These are phyloP conservation scores for Cantharis nigra DNA, from an alignment of 2,888 invertebrate genomes.

Conservation along the genomic window DNA sequence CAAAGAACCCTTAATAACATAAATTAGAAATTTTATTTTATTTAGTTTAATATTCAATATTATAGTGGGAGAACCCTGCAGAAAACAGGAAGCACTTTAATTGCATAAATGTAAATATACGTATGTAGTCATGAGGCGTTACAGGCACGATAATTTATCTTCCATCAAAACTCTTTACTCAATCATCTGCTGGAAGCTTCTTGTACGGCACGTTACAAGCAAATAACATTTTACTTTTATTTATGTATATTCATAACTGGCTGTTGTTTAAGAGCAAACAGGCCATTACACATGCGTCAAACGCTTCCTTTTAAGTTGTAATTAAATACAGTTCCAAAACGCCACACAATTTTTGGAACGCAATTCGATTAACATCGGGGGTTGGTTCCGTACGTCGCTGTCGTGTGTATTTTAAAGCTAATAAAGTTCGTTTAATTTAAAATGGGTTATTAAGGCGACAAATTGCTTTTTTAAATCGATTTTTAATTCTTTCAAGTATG, in stretches of 20 bases:
- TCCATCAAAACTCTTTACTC: constrained; percentile 11
- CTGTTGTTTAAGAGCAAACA: not conserved
- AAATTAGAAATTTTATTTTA: not conserved
- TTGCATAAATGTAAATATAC: constrained; percentile 26
- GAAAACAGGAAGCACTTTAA: constrained; percentile 33
- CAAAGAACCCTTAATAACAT: constrained; percentile 1
- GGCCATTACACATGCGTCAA: not conserved
- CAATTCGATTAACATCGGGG: not conserved
- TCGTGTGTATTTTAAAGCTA: not conserved
- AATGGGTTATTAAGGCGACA: not conserved
- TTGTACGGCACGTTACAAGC: not conserved
- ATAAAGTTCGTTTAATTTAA: not conserved
- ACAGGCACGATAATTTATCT: constrained; percentile 15
- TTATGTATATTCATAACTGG: not conserved
- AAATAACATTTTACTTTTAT: constrained; percentile 1
- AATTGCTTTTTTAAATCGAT: not conserved
- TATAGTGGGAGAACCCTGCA: not conserved
- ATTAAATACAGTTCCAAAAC: not conserved
- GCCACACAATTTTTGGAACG: not conserved
- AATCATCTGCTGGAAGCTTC: constrained; percentile 1
- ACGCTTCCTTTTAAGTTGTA: not conserved
- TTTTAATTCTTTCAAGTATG: not conserved
- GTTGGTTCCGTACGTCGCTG: not conserved
- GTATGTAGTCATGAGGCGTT: constrained; percentile 16
- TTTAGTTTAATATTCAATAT: not conserved